Evolutionary conservation across 1,140 invertebrate species (phyloP).

Genomic region (Drosophila murphyi): DNA sequence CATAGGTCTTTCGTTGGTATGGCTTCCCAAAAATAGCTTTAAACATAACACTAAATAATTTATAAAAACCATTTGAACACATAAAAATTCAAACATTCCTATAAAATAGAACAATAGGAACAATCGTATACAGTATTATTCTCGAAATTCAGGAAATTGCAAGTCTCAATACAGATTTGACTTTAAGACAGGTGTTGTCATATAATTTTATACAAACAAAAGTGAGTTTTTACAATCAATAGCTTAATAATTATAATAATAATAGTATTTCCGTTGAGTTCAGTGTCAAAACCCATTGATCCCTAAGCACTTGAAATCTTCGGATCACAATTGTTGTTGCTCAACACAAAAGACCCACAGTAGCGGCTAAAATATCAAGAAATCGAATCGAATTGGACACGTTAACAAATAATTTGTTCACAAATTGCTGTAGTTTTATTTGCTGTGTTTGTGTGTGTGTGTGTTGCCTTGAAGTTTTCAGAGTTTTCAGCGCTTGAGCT

Average conservation of each 20-base stretch:
- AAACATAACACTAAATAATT: too few relatives aligned
- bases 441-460: not conserved
- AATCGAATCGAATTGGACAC: constrained; percentile 4
- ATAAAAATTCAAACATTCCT: too few relatives aligned
- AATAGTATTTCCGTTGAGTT: constrained; percentile 7
- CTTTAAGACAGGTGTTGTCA: too few relatives aligned
- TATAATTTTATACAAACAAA: not conserved
- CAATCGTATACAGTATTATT: too few relatives aligned
- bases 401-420: constrained; percentile 11
- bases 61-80: too few relatives aligned
- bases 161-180: too few relatives aligned
- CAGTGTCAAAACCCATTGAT: constrained; percentile 17
- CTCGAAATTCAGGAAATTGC: too few relatives aligned
- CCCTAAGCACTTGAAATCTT: not conserved
- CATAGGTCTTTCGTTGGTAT: too few relatives aligned
- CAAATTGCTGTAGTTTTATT: constrained; percentile 8
- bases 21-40: too few relatives aligned
- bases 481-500: constrained; percentile 2
- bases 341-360: not conserved
- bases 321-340: not conserved
- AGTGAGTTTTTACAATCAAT: not conserved
- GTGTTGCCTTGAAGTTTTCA: constrained; percentile 19
- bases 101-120: too few relatives aligned
- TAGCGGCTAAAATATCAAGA: not conserved
- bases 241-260: not conserved